Evolutionary conservation across 2,113 vertebrate species (phyloP).

Genomic region (Heterotis niloticus): DNA sequence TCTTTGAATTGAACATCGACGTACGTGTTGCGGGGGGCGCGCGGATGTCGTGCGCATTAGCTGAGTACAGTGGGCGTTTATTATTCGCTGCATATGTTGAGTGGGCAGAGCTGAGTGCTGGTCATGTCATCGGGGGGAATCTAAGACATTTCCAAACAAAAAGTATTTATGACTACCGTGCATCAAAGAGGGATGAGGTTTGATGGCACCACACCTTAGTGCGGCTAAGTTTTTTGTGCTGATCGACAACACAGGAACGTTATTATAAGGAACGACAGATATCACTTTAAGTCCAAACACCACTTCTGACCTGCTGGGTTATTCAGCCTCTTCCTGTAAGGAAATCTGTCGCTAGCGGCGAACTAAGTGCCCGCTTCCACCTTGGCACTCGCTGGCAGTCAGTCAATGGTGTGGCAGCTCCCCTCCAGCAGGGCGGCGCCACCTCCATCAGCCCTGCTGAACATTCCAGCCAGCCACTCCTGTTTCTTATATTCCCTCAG

Average conservation of each 20-base stretch:
- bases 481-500: too few species aligned
- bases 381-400: background rate
- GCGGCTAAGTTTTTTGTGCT: too few species aligned
- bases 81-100: background rate
- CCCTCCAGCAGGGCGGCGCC: background rate
- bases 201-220: background rate
- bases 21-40: background rate
- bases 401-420: background rate
- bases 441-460: slow-evolving; percentile 6
- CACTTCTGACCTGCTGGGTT: background rate
- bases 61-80: background rate
- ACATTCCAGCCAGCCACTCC: slow-evolving; percentile 4
- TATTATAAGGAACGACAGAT: too few species aligned
- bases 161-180: slow-evolving; percentile 15
- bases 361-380: too few species aligned
- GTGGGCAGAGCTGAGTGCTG: background rate
- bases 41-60: background rate
- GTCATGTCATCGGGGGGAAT: background rate
- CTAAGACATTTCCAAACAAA: background rate
- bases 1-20: background rate
- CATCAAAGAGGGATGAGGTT: background rate
- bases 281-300: background rate
- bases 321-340: background rate
- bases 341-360: too few species aligned
- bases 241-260: too few species aligned